Base-by-base conservation (phyloP, 2,888 invertebrate genomes). In the Amphipoea lucens region DNA sequence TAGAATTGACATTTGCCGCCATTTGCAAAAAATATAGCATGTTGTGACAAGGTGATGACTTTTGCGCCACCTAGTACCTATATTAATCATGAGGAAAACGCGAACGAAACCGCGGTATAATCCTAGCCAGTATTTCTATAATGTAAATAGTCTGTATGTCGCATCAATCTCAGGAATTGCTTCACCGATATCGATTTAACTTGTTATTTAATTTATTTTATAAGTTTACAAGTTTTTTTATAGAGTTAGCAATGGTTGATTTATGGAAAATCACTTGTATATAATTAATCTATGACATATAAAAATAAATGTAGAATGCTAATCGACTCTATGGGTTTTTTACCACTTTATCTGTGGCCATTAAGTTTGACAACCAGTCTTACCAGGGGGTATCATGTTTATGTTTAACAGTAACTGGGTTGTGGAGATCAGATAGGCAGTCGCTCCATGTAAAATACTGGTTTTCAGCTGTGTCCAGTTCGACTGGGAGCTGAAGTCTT, bases 191-290 rank as follows among this genome's bases (percentile, higher is more conserved):
- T 76, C 14, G 67, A 62, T 40, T 23, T 23, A 63, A 57, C 66
- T 78, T 48, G 23, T 29, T 14, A 1, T 1, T 45, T 60, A 36
- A 67, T 66, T 66, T 75, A 51, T 66, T 81, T 51, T 66, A 1
- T 51, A 60, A 60, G 23, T 60, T 60, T 9, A 60, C 76, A 36
- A 60, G 54, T 51, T 80, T 71, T 29, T 81, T 84, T 45, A 29
- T 48, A 12, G 12, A 29, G 9, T 23, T 17, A 5, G 0, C 23
- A 14, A 11, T 42, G 1, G 36, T 2, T 76, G 48, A 20, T 69
- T 40, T 70, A 84, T 81, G 84, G 70, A 66, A 79, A 81, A 84
- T 29, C 17, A 36, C 57, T 45, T 45, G 20, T 23, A 3, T 62
- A 5, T 29, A 54, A 74, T 54, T 40, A 29, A 75, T 79, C 36